phyloP scores from a whole-genome alignment of 2,888 invertebrate species.

The Lepidocyrtinus sp. region DNA sequence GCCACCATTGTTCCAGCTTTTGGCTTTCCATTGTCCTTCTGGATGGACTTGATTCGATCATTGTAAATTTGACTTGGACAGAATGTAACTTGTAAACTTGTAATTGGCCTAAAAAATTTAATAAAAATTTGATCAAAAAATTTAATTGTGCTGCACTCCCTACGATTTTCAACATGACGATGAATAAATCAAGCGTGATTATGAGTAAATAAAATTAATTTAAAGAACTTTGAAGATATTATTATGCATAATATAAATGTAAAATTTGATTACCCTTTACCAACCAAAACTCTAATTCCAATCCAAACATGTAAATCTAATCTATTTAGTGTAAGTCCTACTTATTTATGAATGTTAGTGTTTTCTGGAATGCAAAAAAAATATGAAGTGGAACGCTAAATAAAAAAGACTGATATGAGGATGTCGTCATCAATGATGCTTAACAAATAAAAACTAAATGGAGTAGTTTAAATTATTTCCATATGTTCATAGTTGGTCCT shows the following conservation, averaged over 20 bases:
- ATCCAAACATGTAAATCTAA: no score
- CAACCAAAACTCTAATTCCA: no score
- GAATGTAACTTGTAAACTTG: background rate
- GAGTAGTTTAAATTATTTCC: constrained; percentile 2
- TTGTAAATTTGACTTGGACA: background rate
- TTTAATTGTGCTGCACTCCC: background rate
- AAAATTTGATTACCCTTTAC: no score
- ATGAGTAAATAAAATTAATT: no score
- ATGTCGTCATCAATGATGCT: constrained; percentile 44
- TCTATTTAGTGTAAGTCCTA: no score
- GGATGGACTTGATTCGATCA: no score
- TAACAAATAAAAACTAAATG: constrained; percentile 11
- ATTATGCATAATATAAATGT: no score
- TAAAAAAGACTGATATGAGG: constrained; percentile 53
- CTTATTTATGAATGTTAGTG: background rate
- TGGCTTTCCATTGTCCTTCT: no score
- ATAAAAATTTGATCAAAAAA: background rate
- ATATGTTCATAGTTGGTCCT: background rate
- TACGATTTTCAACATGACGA: no score
- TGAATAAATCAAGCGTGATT: no score
- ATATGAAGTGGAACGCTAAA: constrained; percentile 48
- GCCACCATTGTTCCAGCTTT: no score
- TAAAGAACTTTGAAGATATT: no score
- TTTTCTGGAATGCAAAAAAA: constrained; percentile 6
- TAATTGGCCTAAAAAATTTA: background rate